Base-by-base conservation (phyloP, 2,797 vertebrate genomes). In the Anabas testudineus region DNA sequence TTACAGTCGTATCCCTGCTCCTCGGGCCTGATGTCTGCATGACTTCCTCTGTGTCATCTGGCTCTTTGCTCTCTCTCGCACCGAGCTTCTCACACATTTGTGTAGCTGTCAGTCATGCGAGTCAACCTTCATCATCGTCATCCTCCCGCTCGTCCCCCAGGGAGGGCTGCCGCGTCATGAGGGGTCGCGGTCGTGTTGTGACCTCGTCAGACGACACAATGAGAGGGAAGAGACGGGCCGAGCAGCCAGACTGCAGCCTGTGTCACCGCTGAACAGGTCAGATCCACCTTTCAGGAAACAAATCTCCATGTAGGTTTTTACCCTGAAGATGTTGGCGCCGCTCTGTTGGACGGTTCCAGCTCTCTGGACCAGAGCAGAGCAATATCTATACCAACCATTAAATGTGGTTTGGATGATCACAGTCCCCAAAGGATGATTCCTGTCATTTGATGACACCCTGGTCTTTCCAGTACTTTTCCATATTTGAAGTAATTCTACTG, bases 51-150 rank as follows among this genome's bases (percentile, higher is more conserved):
- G 22, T 10, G 4, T 46, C 36, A 9, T 18, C 37, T 2, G 37
- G 15, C 56, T 62, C 42, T 24, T 3, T 10, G 12, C 51, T 71
- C 43, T 54, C 57, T 9, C 51, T 67, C 30, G 7, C 39, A 0
- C 13, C 1, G 4, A 59, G 60, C 42, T 59, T 42, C 76, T 83
- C 58, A 2, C 73, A 76, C 77, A 71, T 80, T 71, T 60, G 34
- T 36, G 58, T 18, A 14, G 54, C 62, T 67, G 76, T 74, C 73
- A 67, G 54, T 83, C 73, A 77, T 28, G 22, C 2, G 32, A 52
- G 54, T 76, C 81, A 37, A 32, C 57, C 69, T 52, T 60, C 73
- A 15, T 74, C 62, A 13, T 32, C 61, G 7, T 74, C 76, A 36
- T 46, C 67, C 18, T 48, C 47, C 18, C 42, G 3, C 18, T 26